Percentiles rank a stretch among this genome's conserved stretches.
These are phyloP conservation scores for Trachelipus rathkii DNA, from an alignment of 1,140 invertebrate species.

Conservation along the genomic window DNA sequence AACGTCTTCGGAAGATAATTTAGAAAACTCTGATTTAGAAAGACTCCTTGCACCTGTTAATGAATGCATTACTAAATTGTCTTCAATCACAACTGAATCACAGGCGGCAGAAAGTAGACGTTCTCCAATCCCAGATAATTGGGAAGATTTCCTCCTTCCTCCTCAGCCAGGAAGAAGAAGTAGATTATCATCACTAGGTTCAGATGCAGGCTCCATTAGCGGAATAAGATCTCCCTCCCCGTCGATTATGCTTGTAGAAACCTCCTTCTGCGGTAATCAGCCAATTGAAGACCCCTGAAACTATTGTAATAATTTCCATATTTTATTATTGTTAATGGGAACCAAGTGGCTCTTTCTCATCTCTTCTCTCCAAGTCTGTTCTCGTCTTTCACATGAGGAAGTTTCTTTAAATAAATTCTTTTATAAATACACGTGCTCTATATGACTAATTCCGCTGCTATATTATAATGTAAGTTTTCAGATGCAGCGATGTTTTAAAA, in stretches of 20 bases:
- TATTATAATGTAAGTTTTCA: no score
- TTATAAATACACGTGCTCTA: no score
- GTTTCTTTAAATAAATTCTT: no score
- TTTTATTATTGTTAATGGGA: no score
- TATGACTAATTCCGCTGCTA: no score
- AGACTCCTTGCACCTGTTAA: slow-evolving; percentile 41
- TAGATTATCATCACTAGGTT: slow-evolving; percentile 41
- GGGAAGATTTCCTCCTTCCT: slow-evolving; percentile 41
- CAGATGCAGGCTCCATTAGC: slow-evolving; percentile 41
- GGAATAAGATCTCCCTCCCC: slow-evolving; percentile 39
- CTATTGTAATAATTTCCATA: no score
- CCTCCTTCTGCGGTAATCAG: slow-evolving; percentile 43
- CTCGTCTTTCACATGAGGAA: no score
- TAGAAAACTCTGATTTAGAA: slow-evolving; percentile 27
- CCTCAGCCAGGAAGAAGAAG: slow-evolving; percentile 40
- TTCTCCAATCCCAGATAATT: slow-evolving; percentile 44
- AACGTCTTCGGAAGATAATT: slow-evolving; percentile 3
- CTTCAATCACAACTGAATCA: neutral
- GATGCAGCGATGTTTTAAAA: no score
- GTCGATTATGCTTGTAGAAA: slow-evolving; percentile 42
- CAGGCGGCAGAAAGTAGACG: neutral
- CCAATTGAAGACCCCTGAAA: slow-evolving; percentile 40
- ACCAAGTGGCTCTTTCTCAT: no score
- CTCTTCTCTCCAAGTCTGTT: no score
- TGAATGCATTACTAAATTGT: slow-evolving; percentile 42